phyloP scores from a whole-genome alignment of 2,113 vertebrate genomes.

The Gnathonemus echidnorhynchus region DNA sequence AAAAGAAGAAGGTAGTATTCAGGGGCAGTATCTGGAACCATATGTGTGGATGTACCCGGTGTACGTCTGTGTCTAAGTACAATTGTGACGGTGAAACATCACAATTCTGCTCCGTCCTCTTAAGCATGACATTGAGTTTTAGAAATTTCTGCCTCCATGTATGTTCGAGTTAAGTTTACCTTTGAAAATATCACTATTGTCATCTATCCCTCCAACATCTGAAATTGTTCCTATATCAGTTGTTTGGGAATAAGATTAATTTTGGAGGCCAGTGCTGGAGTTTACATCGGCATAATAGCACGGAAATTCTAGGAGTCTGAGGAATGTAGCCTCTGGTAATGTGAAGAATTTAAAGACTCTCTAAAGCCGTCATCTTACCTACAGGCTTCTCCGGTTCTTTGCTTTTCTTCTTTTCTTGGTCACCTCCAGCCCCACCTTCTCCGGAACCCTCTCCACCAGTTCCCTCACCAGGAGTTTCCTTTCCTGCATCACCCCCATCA shows the following conservation, averaged over 20 bases:
- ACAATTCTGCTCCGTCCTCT: not conserved
- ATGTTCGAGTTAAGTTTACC: not conserved
- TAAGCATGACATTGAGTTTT: not conserved
- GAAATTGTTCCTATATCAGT: not conserved
- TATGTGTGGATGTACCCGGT: not conserved
- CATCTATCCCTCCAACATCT: not conserved
- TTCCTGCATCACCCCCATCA: not conserved
- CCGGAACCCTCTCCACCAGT: not conserved
- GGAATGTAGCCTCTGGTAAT: not conserved
- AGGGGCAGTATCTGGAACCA: not conserved
- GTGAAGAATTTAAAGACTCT: not conserved
- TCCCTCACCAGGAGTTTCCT: not conserved
- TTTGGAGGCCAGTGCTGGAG: not conserved
- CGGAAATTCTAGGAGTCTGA: not conserved
- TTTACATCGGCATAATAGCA: not conserved
- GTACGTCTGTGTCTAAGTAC: not conserved
- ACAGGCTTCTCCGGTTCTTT: constrained; percentile 40
- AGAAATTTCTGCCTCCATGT: not conserved
- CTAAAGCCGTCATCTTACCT: constrained; percentile 45
- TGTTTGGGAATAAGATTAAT: not conserved
- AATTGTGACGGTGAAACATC: not conserved
- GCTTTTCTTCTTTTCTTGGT: constrained; percentile 29
- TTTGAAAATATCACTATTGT: not conserved
- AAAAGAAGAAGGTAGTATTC: not conserved
- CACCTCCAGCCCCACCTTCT: not conserved